These are phyloP conservation scores for Hedya salicella DNA, from an alignment of 2,888 invertebrate species.

Conservation along the genomic window DNA sequence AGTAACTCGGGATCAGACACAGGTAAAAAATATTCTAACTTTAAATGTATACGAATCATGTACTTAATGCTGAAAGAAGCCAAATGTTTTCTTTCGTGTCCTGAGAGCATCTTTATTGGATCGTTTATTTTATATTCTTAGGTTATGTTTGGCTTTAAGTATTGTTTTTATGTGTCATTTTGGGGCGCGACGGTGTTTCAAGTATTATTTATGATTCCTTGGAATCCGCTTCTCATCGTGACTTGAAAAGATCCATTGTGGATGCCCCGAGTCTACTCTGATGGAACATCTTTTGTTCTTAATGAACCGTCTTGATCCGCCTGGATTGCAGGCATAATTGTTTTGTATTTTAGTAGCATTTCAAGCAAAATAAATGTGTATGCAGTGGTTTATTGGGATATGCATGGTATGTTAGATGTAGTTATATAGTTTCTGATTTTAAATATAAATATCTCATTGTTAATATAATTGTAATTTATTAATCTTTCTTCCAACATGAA, in stretches of 20 bases:
- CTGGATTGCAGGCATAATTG: constrained; percentile 9
- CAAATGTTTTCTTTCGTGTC: constrained; percentile 27
- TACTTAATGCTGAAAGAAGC: constrained; percentile 40
- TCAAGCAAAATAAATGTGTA: not conserved
- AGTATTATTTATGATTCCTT: constrained; percentile 32
- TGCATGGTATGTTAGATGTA: constrained; percentile 14
- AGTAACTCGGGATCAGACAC: constrained; percentile 72
- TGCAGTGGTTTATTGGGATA: not conserved
- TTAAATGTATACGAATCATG: too few relatives aligned
- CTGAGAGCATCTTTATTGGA: constrained; percentile 36
- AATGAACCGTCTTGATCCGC: constrained; percentile 35
- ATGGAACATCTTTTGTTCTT: constrained; percentile 37
- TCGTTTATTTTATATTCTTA: constrained; percentile 30
- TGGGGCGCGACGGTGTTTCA: constrained; percentile 14
- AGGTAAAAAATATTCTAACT: constrained; percentile 62
- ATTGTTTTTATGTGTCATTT: constrained; percentile 33
- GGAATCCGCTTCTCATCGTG: constrained; percentile 39
- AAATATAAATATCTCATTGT: too few relatives aligned
- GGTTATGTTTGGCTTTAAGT: constrained; percentile 35
- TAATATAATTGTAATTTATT: too few relatives aligned
- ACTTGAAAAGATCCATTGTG: constrained; percentile 39
- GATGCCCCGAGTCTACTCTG: constrained; percentile 18
- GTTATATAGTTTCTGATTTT: not conserved
- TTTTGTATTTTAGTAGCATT: constrained; percentile 18
- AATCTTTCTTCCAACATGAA: too few relatives aligned